Percentiles rank a stretch among this genome's conserved stretches.
phyloP scores from a whole-genome alignment of 2,113 vertebrate genomes.

The Ancistrus triradiatus region DNA sequence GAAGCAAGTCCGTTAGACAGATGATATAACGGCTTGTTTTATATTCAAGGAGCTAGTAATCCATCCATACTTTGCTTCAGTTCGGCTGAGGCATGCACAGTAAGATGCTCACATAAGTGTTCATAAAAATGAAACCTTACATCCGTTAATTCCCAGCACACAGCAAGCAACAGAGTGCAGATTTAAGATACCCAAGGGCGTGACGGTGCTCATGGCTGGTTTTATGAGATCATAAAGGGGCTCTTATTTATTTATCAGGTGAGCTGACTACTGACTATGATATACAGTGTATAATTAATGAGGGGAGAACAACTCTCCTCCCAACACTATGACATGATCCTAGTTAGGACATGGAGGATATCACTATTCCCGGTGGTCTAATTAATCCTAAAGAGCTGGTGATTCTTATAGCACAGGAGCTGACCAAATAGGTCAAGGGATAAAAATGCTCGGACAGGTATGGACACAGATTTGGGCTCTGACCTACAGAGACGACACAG shows the following conservation, averaged over 20 bases:
- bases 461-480: background rate
- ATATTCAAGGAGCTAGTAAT: conserved; percentile 8
- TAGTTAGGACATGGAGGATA: conserved; percentile 18
- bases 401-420: background rate
- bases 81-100: background rate
- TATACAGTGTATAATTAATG: conserved; percentile 47
- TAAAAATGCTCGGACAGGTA: background rate
- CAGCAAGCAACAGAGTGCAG: conserved; percentile 18
- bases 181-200: conserved; percentile 9
- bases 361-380: conserved; percentile 30
- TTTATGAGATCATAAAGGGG: conserved; percentile 41
- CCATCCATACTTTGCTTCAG: background rate
- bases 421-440: background rate
- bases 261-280: too few species aligned
- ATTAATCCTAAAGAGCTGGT: conserved; percentile 30
- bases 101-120: conserved; percentile 1
- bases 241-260: conserved; percentile 46
- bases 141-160: conserved; percentile 13
- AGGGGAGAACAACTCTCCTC: conserved; percentile 37
- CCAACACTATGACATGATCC: conserved; percentile 39
- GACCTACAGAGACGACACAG: too few species aligned
- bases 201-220: background rate
- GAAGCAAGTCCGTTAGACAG: background rate
- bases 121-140: conserved; percentile 8
- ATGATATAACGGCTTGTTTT: background rate